Conservation (phyloP, 1,140 invertebrate species). For the Trachelipus rathkii region DNA sequence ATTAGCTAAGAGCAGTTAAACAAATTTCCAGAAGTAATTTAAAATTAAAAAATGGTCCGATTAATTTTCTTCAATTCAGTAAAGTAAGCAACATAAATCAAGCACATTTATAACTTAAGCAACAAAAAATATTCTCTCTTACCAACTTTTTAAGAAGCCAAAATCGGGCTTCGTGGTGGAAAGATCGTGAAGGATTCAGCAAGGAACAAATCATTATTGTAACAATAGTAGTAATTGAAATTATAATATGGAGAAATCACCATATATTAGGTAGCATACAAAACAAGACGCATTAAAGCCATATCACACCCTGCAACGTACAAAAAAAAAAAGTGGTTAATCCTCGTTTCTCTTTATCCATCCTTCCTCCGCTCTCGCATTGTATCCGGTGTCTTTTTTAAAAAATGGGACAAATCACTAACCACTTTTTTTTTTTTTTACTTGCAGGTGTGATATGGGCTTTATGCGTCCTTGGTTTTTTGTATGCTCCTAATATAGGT, state of each 20-base stretch:
- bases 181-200: conserved; percentile 87
- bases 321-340: too few species aligned
- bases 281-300: conserved; percentile 73
- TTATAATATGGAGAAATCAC: conserved; percentile 84
- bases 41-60: neutral
- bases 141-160: conserved; percentile 61
- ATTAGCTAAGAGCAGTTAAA: too few species aligned
- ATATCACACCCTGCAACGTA: conserved; percentile 64
- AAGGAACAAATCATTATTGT: conserved; percentile 84
- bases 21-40: too few species aligned
- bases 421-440: too few species aligned
- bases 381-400: too few species aligned
- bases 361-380: too few species aligned
- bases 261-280: conserved; percentile 78
- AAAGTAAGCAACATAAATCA: neutral
- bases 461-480: conserved; percentile 64
- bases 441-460: conserved; percentile 77
- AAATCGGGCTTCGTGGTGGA: conserved; percentile 78
- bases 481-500: conserved; percentile 78
- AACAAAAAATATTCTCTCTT: conserved; percentile 43
- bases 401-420: too few species aligned
- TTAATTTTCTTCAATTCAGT: neutral
- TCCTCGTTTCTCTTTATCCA: too few species aligned
- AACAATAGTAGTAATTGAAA: conserved; percentile 79
- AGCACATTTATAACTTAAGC: neutral